Evolutionary conservation across 1,140 invertebrate species (phyloP).

Genomic region (Drosophila sp.): DNA sequence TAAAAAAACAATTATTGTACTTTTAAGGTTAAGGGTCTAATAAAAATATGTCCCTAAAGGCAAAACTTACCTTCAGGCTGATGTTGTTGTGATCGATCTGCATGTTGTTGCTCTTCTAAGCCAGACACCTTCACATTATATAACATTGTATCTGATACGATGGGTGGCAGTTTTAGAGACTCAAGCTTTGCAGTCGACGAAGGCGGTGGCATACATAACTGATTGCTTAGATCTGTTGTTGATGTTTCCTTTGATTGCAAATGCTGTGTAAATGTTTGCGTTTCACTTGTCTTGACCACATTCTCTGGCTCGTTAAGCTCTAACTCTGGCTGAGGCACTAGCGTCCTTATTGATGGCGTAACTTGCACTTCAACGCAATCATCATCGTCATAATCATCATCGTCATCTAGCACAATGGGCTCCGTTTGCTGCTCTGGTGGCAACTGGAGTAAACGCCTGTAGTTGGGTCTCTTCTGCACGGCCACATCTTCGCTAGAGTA

Average conservation of each 20-base stretch:
- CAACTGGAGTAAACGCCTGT: conserved; percentile 47
- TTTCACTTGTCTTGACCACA: conserved; percentile 32
- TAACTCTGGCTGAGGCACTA: conserved; percentile 44
- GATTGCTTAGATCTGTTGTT: conserved; percentile 48
- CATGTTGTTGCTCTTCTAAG: background rate
- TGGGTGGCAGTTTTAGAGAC: background rate
- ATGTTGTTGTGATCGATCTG: too few species aligned
- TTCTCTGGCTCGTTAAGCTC: background rate
- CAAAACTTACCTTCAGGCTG: conserved; percentile 1
- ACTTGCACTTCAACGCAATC: conserved; percentile 60
- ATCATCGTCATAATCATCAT: conserved; percentile 52
- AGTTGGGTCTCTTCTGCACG: conserved; percentile 26
- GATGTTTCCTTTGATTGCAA: conserved; percentile 53
- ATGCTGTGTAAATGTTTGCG: conserved; percentile 15
- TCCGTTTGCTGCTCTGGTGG: conserved; percentile 25
- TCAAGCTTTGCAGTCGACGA: background rate
- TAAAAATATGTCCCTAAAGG: too few species aligned
- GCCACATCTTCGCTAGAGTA: conserved; percentile 41
- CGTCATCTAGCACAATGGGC: conserved; percentile 65
- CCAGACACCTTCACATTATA: background rate
- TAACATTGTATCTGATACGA: background rate
- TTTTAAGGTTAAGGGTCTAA: background rate
- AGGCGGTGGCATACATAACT: background rate
- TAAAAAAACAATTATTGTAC: too few species aligned
- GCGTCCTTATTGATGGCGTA: conserved; percentile 46